Evolutionary conservation across 1,140 invertebrate genomes (phyloP).

Genomic region (Scaptomyza montana): DNA sequence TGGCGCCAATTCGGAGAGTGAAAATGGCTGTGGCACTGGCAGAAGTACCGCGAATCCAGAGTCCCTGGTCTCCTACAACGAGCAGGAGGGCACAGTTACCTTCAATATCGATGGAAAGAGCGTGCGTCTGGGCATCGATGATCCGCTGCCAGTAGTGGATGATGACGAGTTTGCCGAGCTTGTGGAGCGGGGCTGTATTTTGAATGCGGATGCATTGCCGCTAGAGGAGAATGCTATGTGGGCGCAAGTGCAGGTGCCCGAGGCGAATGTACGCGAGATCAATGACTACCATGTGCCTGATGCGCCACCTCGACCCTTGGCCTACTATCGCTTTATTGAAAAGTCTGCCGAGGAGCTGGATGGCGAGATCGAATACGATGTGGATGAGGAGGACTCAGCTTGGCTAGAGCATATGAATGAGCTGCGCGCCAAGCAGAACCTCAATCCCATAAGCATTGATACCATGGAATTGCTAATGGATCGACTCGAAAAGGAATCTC

Average conservation of each 20-base stretch:
- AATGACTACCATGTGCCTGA: slow-evolving; percentile 91
- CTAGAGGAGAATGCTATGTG: slow-evolving; percentile 85
- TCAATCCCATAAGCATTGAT: slow-evolving; percentile 91
- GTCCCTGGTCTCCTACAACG: slow-evolving; percentile 84
- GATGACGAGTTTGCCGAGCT: slow-evolving; percentile 87
- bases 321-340: slow-evolving; percentile 96
- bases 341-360: slow-evolving; percentile 97
- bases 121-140: slow-evolving; percentile 85
- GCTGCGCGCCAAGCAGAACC: slow-evolving; percentile 87
- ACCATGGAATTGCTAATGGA: slow-evolving; percentile 98
- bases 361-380: slow-evolving; percentile 97
- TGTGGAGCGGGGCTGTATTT: slow-evolving; percentile 69
- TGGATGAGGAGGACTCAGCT: slow-evolving; percentile 98
- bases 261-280: slow-evolving; percentile 92
- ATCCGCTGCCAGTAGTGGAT: slow-evolving; percentile 86
- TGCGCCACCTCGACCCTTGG: slow-evolving; percentile 90
- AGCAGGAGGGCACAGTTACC: slow-evolving; percentile 90
- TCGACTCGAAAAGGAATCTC: slow-evolving; percentile 98
- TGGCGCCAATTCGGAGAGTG: slow-evolving; percentile 70
- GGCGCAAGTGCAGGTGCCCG: slow-evolving; percentile 89
- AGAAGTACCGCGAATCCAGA: slow-evolving; percentile 74
- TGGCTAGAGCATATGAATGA: slow-evolving; percentile 96
- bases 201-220: slow-evolving; percentile 85
- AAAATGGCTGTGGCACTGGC: slow-evolving; percentile 33
- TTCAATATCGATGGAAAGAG: slow-evolving; percentile 92